phyloP scores from a whole-genome alignment of 2,797 vertebrate genomes.

The Acanthurus lineatus region DNA sequence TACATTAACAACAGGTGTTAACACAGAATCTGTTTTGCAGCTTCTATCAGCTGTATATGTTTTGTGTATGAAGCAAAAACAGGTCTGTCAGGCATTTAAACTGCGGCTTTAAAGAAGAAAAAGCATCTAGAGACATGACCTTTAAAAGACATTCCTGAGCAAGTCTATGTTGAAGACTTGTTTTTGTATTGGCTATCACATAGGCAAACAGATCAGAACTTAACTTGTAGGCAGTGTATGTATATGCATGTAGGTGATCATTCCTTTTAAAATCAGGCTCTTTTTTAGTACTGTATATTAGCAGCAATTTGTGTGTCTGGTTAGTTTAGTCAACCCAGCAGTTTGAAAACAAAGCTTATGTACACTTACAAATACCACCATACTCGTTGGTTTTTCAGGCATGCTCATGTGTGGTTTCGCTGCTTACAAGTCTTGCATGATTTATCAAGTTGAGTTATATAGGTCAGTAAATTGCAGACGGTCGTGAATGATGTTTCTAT shows the following conservation, averaged over 20 bases:
- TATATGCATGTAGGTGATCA: not conserved
- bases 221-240: not conserved
- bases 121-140: conserved; percentile 27
- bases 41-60: not conserved
- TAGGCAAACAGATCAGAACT: conserved; percentile 17
- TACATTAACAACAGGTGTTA: conserved; percentile 2
- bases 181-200: conserved; percentile 32
- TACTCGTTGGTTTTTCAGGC: not conserved
- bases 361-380: not conserved
- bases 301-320: not conserved
- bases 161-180: conserved; percentile 19
- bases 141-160: conserved; percentile 24
- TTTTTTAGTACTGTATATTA: not conserved
- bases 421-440: not conserved
- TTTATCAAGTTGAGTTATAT: conserved; percentile 4
- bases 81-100: not conserved
- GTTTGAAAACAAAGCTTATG: not conserved
- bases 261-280: conserved; percentile 5
- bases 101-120: conserved; percentile 26
- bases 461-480: not conserved
- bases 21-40: not conserved
- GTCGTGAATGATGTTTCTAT: conserved; percentile 19
- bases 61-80: not conserved
- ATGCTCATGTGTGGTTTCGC: conserved; percentile 10
- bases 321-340: conserved; percentile 3